Conservation (phyloP, 2,113 vertebrate genomes). For the Hylia prasina region DNA sequence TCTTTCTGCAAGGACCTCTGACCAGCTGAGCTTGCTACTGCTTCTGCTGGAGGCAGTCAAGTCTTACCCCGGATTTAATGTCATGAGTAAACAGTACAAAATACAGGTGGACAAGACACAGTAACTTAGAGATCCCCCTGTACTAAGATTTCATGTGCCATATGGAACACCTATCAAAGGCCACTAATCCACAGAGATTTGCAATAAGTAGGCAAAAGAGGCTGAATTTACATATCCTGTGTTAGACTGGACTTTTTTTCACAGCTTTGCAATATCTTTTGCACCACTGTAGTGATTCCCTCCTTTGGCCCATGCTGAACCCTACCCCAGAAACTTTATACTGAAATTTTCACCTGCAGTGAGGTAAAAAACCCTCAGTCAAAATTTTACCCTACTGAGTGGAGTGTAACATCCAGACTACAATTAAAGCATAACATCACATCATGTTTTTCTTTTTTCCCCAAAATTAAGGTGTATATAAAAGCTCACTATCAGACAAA, state of each 20-base stretch:
- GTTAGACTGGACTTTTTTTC: not conserved
- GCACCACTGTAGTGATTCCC: not conserved
- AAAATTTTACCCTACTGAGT: not conserved
- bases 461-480: not conserved
- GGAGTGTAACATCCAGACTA: not conserved
- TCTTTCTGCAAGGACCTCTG: not conserved
- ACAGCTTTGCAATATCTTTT: not conserved
- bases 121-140: not conserved
- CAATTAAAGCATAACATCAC: not conserved
- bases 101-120: not conserved
- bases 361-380: not conserved
- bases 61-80: not conserved
- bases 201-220: conserved; percentile 4
- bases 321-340: not conserved
- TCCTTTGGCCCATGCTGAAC: not conserved
- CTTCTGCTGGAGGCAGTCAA: not conserved
- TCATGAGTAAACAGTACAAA: not conserved
- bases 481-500: not conserved
- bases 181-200: conserved; percentile 3
- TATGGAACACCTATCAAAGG: conserved; percentile 2
- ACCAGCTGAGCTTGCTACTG: not conserved
- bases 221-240: not conserved
- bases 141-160: not conserved
- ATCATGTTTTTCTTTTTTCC: not conserved
- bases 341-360: not conserved